Conservation (phyloP, 2,888 invertebrate species). For the Caenorhabditis sp. region DNA sequence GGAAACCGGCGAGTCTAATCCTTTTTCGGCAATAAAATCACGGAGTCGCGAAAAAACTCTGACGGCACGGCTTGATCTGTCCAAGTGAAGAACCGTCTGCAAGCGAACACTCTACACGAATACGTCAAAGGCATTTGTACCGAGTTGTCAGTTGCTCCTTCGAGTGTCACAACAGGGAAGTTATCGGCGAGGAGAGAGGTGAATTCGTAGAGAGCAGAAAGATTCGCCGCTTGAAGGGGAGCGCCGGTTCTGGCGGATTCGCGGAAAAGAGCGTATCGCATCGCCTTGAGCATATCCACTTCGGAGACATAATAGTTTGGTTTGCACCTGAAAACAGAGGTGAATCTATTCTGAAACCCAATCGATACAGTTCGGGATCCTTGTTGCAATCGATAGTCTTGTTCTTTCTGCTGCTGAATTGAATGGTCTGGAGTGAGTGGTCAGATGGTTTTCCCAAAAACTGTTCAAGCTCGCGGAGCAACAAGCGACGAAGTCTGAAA, state of each 20-base stretch:
- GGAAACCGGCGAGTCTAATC: constrained; percentile 61
- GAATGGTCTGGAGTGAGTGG: constrained; percentile 52
- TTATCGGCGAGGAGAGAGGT: constrained; percentile 71
- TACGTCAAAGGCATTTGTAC: not conserved
- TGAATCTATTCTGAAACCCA: not conserved
- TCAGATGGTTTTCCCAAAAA: constrained; percentile 59
- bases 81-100: constrained; percentile 59
- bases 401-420: constrained; percentile 65
- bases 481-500: constrained; percentile 73
- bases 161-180: constrained; percentile 63
- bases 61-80: constrained; percentile 65
- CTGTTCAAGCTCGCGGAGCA: constrained; percentile 73
- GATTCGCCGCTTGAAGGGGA: constrained; percentile 71
- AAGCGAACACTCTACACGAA: constrained; percentile 1
- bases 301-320: constrained; percentile 75
- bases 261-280: constrained; percentile 67
- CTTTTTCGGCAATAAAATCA: constrained; percentile 71
- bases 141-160: constrained; percentile 47
- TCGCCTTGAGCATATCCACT: constrained; percentile 77
- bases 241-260: constrained; percentile 68
- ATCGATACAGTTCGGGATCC: constrained; percentile 65
- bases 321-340: constrained; percentile 65
- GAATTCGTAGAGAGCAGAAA: constrained; percentile 75
- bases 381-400: constrained; percentile 64
- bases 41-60: constrained; percentile 66